These are phyloP conservation scores for Platerodrilus igneus DNA, from an alignment of 2,888 invertebrate species.

Conservation along the genomic window DNA sequence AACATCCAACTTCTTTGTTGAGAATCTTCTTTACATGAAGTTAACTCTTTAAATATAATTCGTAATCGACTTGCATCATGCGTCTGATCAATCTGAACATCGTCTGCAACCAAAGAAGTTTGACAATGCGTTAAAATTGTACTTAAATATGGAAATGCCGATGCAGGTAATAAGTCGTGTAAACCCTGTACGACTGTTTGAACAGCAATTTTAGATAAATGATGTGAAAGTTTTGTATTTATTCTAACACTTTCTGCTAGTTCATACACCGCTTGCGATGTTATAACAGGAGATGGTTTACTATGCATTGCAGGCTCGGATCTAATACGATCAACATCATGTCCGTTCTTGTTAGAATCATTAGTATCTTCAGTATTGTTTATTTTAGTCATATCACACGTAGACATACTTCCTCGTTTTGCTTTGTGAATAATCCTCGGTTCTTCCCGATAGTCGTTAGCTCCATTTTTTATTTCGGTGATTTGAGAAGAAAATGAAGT, in stretches of 20 bases:
- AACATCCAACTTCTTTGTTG: constrained; percentile 95
- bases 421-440: too few relatives aligned
- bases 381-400: constrained; percentile 14
- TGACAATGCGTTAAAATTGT: constrained; percentile 55
- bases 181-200: constrained; percentile 64
- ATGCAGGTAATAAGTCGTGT: constrained; percentile 55
- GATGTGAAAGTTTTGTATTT: constrained; percentile 81
- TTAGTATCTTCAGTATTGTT: constrained; percentile 35
- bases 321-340: constrained; percentile 33
- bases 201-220: constrained; percentile 79
- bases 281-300: constrained; percentile 48
- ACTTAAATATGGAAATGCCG: constrained; percentile 56
- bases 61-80: constrained; percentile 80
- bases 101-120: constrained; percentile 56
- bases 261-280: constrained; percentile 62
- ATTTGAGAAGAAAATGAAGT: constrained; percentile 10
- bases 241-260: constrained; percentile 75
- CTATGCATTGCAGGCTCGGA: constrained; percentile 31
- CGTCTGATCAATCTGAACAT: constrained; percentile 69
- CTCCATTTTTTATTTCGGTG: constrained; percentile 7
- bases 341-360: constrained; percentile 37
- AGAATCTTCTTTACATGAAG: constrained; percentile 88
- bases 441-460: constrained; percentile 9
- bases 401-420: constrained; percentile 14
- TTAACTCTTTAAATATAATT: constrained; percentile 77